Evolutionary conservation across 2,888 invertebrate genomes (phyloP).

Genomic region (Limnephilus rhombicus): DNA sequence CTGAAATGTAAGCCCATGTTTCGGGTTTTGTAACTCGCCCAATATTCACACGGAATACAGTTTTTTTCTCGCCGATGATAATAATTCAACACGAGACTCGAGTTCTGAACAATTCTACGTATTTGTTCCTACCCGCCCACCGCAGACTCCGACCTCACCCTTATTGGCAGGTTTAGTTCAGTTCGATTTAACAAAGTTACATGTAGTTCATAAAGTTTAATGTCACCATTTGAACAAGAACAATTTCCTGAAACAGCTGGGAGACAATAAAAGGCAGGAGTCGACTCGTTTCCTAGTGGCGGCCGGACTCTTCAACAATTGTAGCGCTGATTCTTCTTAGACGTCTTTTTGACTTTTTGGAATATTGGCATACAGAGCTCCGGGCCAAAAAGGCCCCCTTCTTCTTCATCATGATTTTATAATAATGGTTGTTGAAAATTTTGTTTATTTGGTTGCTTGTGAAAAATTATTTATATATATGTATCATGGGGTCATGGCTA

Average conservation of each 20-base stretch:
- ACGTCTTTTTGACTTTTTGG: too few relatives aligned
- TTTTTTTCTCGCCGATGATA: background rate
- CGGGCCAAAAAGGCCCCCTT: too few relatives aligned
- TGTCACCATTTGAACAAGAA: background rate
- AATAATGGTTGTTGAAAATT: too few relatives aligned
- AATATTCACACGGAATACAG: background rate
- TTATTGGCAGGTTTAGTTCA: background rate
- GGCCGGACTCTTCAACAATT: too few relatives aligned
- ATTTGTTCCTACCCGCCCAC: background rate
- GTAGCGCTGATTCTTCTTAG: too few relatives aligned
- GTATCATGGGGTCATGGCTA: too few relatives aligned
- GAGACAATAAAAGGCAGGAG: too few relatives aligned
- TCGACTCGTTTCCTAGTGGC: too few relatives aligned
- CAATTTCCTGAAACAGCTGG: background rate
- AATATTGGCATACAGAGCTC: too few relatives aligned
- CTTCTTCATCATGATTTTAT: too few relatives aligned
- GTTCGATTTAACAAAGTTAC: background rate
- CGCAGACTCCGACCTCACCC: background rate
- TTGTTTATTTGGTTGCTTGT: too few relatives aligned
- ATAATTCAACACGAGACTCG: background rate
- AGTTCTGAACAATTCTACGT: background rate
- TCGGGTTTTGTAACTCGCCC: slow-evolving; percentile 16
- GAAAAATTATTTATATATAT: too few relatives aligned
- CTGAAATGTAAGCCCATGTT: slow-evolving; percentile 29
- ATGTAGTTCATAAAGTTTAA: background rate